phyloP scores from a whole-genome alignment of 2,113 vertebrate species.

The Apteryx owenii region DNA sequence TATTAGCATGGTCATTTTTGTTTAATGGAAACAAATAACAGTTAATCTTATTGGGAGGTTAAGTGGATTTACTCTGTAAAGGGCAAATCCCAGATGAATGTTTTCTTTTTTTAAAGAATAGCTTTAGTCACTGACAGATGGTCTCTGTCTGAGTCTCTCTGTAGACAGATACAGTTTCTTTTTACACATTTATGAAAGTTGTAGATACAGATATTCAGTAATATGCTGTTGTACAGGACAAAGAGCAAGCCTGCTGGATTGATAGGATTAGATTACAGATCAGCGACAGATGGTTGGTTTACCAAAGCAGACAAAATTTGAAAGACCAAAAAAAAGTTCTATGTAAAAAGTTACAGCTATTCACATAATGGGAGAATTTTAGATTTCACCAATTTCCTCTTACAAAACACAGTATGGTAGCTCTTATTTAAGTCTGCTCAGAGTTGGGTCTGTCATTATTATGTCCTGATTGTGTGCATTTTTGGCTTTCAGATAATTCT shows the following conservation, averaged over 20 bases:
- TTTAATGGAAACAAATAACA: slow-evolving; percentile 86
- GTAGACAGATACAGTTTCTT: slow-evolving; percentile 82
- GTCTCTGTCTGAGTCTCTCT: slow-evolving; percentile 81
- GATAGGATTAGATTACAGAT: slow-evolving; percentile 81
- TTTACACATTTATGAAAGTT: slow-evolving; percentile 85
- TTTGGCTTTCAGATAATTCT: slow-evolving; percentile 23
- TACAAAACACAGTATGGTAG: not conserved
- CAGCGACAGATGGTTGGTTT: slow-evolving; percentile 81
- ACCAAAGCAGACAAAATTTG: slow-evolving; percentile 75
- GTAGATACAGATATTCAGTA: slow-evolving; percentile 80
- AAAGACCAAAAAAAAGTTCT: slow-evolving; percentile 23
- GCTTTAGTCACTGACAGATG: slow-evolving; percentile 83
- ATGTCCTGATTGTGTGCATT: not conserved
- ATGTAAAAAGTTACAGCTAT: slow-evolving; percentile 56
- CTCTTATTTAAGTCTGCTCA: not conserved
- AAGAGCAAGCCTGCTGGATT: slow-evolving; percentile 73
- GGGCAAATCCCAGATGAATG: slow-evolving; percentile 83
- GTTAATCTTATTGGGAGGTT: slow-evolving; percentile 87
- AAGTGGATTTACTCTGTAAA: slow-evolving; percentile 83
- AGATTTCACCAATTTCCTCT: not conserved
- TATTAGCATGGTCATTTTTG: slow-evolving; percentile 84
- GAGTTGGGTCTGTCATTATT: not conserved
- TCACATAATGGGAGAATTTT: slow-evolving; percentile 27
- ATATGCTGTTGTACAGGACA: slow-evolving; percentile 76
- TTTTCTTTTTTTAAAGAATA: slow-evolving; percentile 79